These are phyloP conservation scores for Arge pagana DNA, from an alignment of 2,888 invertebrate genomes.

Conservation along the genomic window DNA sequence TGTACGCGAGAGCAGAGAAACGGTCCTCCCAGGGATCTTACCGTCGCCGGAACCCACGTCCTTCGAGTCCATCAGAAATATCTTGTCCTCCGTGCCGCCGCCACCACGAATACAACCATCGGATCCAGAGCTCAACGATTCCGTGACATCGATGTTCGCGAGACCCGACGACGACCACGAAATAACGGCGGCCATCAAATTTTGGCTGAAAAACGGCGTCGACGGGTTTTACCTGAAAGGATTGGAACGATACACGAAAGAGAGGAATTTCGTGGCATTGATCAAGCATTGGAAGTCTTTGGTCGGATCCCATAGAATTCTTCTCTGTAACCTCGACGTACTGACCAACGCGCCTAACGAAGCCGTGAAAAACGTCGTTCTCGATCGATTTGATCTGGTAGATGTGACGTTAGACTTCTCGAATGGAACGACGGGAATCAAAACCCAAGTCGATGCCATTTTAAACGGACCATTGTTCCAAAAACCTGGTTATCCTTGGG, in stretches of 20 bases:
- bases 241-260: conserved; percentile 68
- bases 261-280: conserved; percentile 64
- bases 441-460: conserved; percentile 64
- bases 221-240: conserved; percentile 91
- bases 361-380: conserved; percentile 63
- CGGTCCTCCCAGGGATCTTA: conserved; percentile 23
- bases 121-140: conserved; percentile 28
- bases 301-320: conserved; percentile 65
- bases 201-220: conserved; percentile 77
- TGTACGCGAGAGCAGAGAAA: conserved; percentile 37
- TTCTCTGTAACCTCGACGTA: conserved; percentile 70
- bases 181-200: conserved; percentile 66
- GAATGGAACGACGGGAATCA: conserved; percentile 64
- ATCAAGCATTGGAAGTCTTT: conserved; percentile 73
- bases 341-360: conserved; percentile 58
- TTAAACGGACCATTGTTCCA: conserved; percentile 66
- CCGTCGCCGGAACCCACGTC: conserved; percentile 30
- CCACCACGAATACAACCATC: no score
- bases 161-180: conserved; percentile 32
- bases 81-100: conserved; percentile 32
- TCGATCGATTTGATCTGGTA: conserved; percentile 72
- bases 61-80: conserved; percentile 34
- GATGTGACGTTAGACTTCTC: conserved; percentile 69
- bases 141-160: conserved; percentile 26
- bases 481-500: conserved; percentile 72